Evolutionary conservation across 2,888 invertebrate species (phyloP), one percentile per base, ranked within the genome.

Genomic region (Noctua janthe): DNA sequence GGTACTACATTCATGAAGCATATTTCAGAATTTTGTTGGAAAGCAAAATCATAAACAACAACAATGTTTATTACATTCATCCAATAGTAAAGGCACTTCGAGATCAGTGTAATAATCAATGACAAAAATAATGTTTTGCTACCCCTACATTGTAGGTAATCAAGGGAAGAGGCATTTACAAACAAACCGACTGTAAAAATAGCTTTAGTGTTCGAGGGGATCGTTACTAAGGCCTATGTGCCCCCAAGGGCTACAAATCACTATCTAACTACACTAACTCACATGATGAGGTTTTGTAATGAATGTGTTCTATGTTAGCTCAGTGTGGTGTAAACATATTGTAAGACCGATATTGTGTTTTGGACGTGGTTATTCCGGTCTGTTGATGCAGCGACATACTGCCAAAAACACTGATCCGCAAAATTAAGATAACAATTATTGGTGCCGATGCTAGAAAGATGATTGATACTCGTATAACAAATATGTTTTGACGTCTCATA

Each of bases 211-310:
- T 87, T 85, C 84, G 83, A 86, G 86, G 78, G 84, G 84, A 80
- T 81, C 85, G 83, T 80, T 87, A 80, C 86, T 78, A 80, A 83
- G 81, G 86, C 83, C 86, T 91, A 90, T 90, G 89, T 87, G 88
- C 88, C 92, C 90, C 91, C 75, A 51, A 89, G 90, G 91, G 87
- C 88, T 76, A 91, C 92, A 91, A 92, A 92, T 91, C 91, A 92
- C 90, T 87, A 89, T 87, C 83, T 89, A 87, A 91, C 90, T 90
- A 91, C 82, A 88, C 82, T 88, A 89, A 85, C 86, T 88, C 87
- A 85, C 91, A 90, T 90, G 91, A 90, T 91, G 91, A 92, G 92
- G 86, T 91, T 90, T 88, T 82, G 91, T 91, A 92, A 91, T 91
- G 88, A 91, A 91, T 91, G 89, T 88, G 83, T 80, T 78, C 84